A percentile compares a stretch with the other conserved stretches of the same genome.
Conservation (phyloP, 2,888 invertebrate genomes). For the Acanthosepion pharaonis region DNA sequence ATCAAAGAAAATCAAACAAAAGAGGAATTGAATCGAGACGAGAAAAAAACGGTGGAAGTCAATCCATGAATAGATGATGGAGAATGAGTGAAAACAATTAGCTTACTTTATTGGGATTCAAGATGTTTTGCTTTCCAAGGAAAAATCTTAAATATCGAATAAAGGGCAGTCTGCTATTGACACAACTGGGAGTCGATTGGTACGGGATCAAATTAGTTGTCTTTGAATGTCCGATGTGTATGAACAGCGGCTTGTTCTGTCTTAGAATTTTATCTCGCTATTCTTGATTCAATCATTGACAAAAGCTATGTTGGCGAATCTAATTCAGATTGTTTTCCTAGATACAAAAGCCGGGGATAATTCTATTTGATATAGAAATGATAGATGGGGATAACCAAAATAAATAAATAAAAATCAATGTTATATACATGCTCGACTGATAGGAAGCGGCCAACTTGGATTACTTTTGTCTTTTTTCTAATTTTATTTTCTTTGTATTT, state of each 20-base stretch:
- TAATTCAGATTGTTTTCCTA: not conserved
- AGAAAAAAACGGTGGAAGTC: not conserved
- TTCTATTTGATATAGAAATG: conserved; percentile 33
- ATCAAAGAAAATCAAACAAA: not conserved
- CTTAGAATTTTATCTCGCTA: conserved; percentile 20
- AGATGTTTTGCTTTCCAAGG: conserved; percentile 2
- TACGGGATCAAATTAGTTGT: not conserved
- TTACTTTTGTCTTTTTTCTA: not conserved
- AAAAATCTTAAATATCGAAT: conserved; percentile 33
- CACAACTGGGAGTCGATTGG: not conserved
- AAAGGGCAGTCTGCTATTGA: not conserved
- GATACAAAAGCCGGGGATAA: conserved; percentile 25
- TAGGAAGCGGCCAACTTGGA: not conserved
- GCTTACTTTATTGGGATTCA: conserved; percentile 4
- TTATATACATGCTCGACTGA: not conserved
- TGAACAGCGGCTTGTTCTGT: not conserved
- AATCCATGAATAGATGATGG: not conserved
- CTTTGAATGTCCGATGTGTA: not conserved
- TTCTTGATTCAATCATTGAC: conserved; percentile 33
- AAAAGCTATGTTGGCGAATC: conserved; percentile 5
- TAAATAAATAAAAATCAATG: not conserved
- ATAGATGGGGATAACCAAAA: not conserved
- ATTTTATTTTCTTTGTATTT: not conserved
- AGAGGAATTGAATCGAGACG: not conserved
- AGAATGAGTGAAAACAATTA: not conserved